Evolutionary conservation across 2,113 vertebrate genomes (phyloP), one percentile per base, ranked within the genome.

Genomic region (Saguinus imperator): DNA sequence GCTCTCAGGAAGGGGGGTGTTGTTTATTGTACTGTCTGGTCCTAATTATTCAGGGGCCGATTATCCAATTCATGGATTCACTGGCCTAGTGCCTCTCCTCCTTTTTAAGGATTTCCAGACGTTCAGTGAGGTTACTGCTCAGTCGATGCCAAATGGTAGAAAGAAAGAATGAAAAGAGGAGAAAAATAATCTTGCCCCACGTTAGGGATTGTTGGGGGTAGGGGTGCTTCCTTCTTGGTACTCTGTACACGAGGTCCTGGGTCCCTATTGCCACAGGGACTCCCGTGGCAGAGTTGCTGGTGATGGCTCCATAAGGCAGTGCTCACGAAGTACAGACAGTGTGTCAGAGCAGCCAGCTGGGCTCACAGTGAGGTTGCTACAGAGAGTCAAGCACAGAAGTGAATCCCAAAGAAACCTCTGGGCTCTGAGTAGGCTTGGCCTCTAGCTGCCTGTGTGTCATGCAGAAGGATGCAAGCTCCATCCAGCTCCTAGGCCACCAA

Each of bases 41-140:
- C 40, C 70, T 87, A 75, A 72, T 76, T 95, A 75, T 91, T 97
- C 86, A 50, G 64, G 48, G 48, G 35, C 84, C 55, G 57, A 83
- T 97, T 91, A 81, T 87, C 68, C 73, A 52, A n/a, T 75, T 92
- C 87, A 76, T 52, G 64, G 83, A 87, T 68, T 87, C 52, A 7
- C 58, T 92, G 94, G 58, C 94, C 43, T 50, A 55, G 52, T 29
- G 58, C 58, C 50, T 94, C 58, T 91, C 37, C 9, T 95, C 29
- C n/a, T 83, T 64, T 88, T 70, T 43, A 91, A 93, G n/a, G 29
- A 17, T 40, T 89, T 97, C 32, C 93, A 96, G 79, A 72, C 40
- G 87, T 91, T 84, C n/a, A 57, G 18, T 52, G 37, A 45, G 81
- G 64, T n/a, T 72, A 88, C 10, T 83, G 11, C 29, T 88, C 57